A percentile compares a stretch with the other conserved stretches of the same genome.
These are phyloP conservation scores for Ceuthmochares aereus DNA, from an alignment of 2,113 vertebrate genomes.

Conservation along the genomic window DNA sequence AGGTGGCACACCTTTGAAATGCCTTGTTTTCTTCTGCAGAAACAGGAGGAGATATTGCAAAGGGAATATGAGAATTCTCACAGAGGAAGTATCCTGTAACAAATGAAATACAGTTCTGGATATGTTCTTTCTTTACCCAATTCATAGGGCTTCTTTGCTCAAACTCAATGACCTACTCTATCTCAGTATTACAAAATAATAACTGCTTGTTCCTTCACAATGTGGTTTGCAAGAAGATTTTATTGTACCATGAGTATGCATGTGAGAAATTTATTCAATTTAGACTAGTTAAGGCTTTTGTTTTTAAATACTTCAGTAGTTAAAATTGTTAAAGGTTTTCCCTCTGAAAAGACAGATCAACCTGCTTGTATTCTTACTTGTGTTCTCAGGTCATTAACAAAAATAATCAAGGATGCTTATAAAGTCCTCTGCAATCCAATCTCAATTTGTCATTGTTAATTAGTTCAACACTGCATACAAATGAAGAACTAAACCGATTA, in stretches of 20 bases:
- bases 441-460: conserved; percentile 72
- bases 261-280: not conserved
- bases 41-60: conserved; percentile 65
- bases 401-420: conserved; percentile 51
- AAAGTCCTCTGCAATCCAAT: conserved; percentile 63
- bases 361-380: not conserved
- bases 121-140: not conserved
- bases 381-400: conserved; percentile 23
- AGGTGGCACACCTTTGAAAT: conserved; percentile 9
- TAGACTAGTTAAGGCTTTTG: not conserved
- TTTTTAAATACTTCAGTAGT: not conserved
- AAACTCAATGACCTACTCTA: not conserved
- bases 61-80: conserved; percentile 74
- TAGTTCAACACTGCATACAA: conserved; percentile 57
- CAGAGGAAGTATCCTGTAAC: conserved; percentile 79
- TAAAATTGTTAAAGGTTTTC: conserved; percentile 19
- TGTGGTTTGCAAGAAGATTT: not conserved
- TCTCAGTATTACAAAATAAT: not conserved
- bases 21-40: conserved; percentile 29
- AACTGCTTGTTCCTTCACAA: conserved; percentile 7
- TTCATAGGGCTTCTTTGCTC: conserved; percentile 1
- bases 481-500: conserved; percentile 55
- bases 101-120: not conserved
- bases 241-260: not conserved
- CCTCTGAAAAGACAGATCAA: conserved; percentile 42